These are phyloP conservation scores for Microtus montanus DNA, from an alignment of 2,113 vertebrate genomes.

Conservation along the genomic window DNA sequence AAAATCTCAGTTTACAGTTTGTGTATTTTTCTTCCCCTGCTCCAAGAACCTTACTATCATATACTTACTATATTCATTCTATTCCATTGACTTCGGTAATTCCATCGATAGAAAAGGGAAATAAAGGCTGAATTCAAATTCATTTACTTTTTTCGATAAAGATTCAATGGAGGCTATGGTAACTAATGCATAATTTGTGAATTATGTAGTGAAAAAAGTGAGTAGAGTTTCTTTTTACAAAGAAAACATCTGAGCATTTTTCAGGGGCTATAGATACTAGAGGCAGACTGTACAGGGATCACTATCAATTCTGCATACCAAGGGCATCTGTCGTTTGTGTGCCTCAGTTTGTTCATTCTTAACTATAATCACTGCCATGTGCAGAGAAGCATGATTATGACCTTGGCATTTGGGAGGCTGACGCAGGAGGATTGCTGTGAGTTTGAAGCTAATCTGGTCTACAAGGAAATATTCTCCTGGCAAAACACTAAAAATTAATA, in stretches of 20 bases:
- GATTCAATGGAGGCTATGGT: neutral
- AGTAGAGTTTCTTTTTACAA: neutral
- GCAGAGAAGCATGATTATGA: neutral
- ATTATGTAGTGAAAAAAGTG: neutral
- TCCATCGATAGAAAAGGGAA: conserved; percentile 1
- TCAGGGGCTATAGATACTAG: neutral
- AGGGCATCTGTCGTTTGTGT: neutral
- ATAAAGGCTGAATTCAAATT: neutral
- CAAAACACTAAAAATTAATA: neutral
- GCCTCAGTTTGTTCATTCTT: neutral
- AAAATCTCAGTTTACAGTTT: neutral
- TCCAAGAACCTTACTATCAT: neutral
- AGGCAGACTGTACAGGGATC: too few species aligned
- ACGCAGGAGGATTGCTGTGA: neutral
- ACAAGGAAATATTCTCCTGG: neutral
- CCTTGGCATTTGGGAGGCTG: neutral
- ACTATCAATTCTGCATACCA: neutral
- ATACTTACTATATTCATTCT: neutral
- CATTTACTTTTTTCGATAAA: conserved; percentile 2
- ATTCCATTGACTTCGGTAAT: neutral
- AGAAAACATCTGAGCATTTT: neutral
- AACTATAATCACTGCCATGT: neutral
- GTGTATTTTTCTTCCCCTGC: neutral
- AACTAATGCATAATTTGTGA: neutral
- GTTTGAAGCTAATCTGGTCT: neutral